Evolutionary conservation across 2,888 invertebrate species (phyloP), one percentile per base, ranked within the genome.

Genomic region (Aradus depressus): DNA sequence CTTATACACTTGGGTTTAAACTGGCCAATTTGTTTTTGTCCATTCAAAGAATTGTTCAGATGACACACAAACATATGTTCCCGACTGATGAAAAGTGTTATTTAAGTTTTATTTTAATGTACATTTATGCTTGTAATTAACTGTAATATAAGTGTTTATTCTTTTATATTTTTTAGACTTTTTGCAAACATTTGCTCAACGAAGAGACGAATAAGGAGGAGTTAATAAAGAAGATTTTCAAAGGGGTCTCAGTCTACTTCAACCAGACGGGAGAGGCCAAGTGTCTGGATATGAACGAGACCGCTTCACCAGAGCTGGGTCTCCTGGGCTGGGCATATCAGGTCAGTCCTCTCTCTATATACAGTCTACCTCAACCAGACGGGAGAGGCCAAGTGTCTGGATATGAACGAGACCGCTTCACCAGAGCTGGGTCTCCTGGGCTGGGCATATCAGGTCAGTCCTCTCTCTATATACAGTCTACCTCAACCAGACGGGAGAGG

Each of bases 401-500:
- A 84, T 63, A 75, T 76, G 53, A 68, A 65, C 34, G 70, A 75
- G 26, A 71, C 75, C 12, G 70, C 79, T 21, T 74, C 75, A 41
- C 70, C 72, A 18, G 67, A 71, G 52, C 66, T 89, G 4, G 82
- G 81, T 12, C 79, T 78, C 12, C 59, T 65, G 4, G 86, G 82
- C 0, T 95, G 93, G 93, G 72, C 78, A 57, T 88, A 81, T 65
- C 90, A 91, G 76, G 85, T 84, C n/a, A n/a, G n/a, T n/a, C n/a
- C n/a, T n/a, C n/a, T n/a, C n/a, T n/a, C n/a, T n/a, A n/a, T n/a
- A n/a, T n/a, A n/a, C 77, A 50, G 72, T 88, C 4, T 93, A 81
- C 64, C 79, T 83, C 34, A 95, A 96, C 68, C 87, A 80, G 65
- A 84, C 88, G 0, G 84, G 86, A 19, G 69, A 72, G 44, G 69